Base-by-base conservation (phyloP, 2,113 vertebrate genomes). In the Tautogolabrus adspersus region DNA sequence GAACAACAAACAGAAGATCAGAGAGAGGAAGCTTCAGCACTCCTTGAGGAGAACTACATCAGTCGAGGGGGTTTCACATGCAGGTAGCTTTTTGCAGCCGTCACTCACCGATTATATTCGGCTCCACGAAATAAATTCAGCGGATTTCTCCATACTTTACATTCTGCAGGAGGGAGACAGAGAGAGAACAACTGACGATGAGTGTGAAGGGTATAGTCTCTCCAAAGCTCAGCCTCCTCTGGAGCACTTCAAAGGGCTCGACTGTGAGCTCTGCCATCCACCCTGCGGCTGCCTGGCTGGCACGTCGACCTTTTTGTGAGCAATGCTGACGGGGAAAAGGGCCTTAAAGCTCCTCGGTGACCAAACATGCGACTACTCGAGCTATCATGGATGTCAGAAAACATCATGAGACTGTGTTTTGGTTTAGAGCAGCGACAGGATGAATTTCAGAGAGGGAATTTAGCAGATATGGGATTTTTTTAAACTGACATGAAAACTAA, bases 141-240 rank as follows among this genome's bases (percentile, higher is more conserved):
- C 57, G 97, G 98, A 95, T 99, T 99, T 93, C 98, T 94, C 98
- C 98, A 99, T 26, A 99, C 98, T 95, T 99, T 99, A 95, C 98
- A 99, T 93, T 99, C 98, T 99, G 94, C 79, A 65, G 69, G 88
- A 93, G 88, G 44, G 88, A 81, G 73, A 64, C 82, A 77, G 22
- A 79, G 84, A 88, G 62, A 81, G 54, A 34, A 76, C 34, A 23
- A 56, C 3, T 0, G 42, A 10, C 2, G 77, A 72, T 71, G 64
- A 84, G 70, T 16, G 66, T 69, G 59, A 55, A 54, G 72, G 73
- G 65, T 57, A 54, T 49, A 80, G 68, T 60, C n/a, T n/a, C n/a
- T n/a, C n/a, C 23, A 10, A 57, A 65, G 55, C 40, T 37, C 66
- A 88, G 77, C 44, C 57, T 59, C 22, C 18, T 72, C 8, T 6